phyloP scores from a whole-genome alignment of 2,888 invertebrate genomes.

The Drosophila incognita region DNA sequence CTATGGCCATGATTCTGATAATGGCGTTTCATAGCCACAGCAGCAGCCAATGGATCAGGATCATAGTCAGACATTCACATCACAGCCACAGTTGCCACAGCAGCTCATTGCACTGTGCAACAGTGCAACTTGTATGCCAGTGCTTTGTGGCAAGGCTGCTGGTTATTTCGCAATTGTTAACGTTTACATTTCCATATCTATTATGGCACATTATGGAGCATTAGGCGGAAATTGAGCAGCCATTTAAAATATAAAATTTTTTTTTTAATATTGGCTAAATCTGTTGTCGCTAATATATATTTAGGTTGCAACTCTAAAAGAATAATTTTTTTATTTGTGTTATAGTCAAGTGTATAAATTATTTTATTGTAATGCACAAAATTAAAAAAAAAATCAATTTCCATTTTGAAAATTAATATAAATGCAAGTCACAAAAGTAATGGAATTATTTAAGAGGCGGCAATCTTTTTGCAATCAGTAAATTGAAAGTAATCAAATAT shows the following conservation, averaged over 20 bases:
- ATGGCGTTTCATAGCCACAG: slow-evolving; percentile 53
- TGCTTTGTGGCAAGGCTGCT: neutral
- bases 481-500: neutral
- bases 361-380: neutral
- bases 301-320: neutral
- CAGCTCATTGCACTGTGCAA: slow-evolving; percentile 33
- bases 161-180: neutral
- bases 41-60: slow-evolving; percentile 57
- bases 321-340: neutral
- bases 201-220: neutral
- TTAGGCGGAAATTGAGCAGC: neutral
- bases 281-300: neutral
- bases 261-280: neutral
- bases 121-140: slow-evolving; percentile 1
- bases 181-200: neutral
- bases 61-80: slow-evolving; percentile 48
- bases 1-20: slow-evolving; percentile 53
- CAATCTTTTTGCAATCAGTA: neutral
- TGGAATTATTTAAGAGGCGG: neutral
- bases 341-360: neutral
- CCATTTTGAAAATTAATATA: neutral
- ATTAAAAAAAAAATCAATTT: neutral
- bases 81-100: slow-evolving; percentile 28
- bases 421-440: neutral
- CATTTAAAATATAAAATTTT: neutral